Percentiles rank a stretch among this genome's conserved stretches.
Evolutionary conservation across 2,113 vertebrate genomes (phyloP).

Genomic region (Mesoclemmys tuberculata): DNA sequence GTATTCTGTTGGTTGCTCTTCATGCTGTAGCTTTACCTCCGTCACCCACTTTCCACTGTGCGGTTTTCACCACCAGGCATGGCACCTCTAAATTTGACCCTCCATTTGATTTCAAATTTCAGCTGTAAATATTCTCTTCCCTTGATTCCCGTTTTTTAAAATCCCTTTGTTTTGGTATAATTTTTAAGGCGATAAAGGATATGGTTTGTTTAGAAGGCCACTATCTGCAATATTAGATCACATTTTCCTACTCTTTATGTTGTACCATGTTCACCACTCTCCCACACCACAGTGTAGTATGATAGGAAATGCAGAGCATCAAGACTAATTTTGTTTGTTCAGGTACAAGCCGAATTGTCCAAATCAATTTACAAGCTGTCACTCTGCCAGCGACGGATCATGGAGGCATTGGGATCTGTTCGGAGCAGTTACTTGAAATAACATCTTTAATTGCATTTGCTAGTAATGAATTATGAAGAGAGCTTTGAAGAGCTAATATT

Average conservation of each 20-base stretch:
- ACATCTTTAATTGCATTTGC: background rate
- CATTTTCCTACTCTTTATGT: background rate
- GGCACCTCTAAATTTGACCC: background rate
- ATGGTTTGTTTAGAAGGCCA: background rate
- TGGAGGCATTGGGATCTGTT: background rate
- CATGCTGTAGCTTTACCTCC: background rate
- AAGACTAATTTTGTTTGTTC: background rate
- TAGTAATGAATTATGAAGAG: background rate
- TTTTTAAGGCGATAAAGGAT: background rate
- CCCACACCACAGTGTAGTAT: rapidly evolving
- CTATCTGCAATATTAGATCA: background rate
- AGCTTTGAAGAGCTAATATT: background rate
- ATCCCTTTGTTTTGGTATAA: background rate
- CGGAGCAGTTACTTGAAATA: background rate
- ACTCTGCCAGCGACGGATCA: background rate
- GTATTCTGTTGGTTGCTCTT: background rate
- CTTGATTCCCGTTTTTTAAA: background rate
- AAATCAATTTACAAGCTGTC: background rate
- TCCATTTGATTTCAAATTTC: background rate
- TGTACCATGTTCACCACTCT: background rate
- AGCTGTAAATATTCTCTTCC: background rate
- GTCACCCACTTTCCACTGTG: background rate
- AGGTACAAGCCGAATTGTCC: constrained; percentile 5
- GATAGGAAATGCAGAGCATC: background rate
- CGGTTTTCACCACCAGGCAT: background rate